phyloP scores from a whole-genome alignment of 2,113 vertebrate genomes.

The Sphaerodactylus townsendi region DNA sequence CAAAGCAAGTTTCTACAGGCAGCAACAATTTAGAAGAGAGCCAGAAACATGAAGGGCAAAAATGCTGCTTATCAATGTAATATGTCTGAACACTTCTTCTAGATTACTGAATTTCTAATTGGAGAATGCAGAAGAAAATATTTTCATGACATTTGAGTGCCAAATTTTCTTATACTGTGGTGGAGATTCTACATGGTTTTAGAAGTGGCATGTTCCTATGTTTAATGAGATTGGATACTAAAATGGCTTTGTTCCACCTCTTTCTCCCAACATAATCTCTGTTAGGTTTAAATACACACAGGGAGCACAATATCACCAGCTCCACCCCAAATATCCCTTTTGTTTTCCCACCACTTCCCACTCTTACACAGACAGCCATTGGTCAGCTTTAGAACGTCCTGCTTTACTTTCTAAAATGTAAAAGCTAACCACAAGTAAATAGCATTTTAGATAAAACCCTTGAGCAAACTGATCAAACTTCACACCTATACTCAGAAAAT shows the following conservation, averaged over 20 bases:
- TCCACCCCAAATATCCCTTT: background rate
- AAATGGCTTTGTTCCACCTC: constrained; percentile 12
- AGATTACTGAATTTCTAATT: background rate
- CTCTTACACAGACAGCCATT: background rate
- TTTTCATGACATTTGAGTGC: background rate
- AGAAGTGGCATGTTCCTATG: constrained; percentile 6
- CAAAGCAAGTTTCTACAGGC: constrained; percentile 36
- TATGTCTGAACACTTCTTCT: constrained; percentile 1
- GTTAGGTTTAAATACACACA: constrained; percentile 45
- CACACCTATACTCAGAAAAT: background rate
- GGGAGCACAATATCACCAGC: constrained; percentile 38
- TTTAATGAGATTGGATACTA: constrained; percentile 4
- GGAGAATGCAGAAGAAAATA: constrained; percentile 12
- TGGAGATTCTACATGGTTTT: background rate
- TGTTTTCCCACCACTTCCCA: background rate
- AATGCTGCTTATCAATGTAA: constrained; percentile 14
- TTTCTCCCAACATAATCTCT: constrained; percentile 32
- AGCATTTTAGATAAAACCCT: background rate
- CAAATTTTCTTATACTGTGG: background rate
- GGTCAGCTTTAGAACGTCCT: background rate
- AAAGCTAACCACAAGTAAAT: background rate
- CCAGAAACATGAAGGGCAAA: background rate
- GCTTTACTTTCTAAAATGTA: background rate
- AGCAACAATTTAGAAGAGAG: background rate
- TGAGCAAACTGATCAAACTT: background rate